Percentiles rank a stretch among this genome's conserved stretches.
These are phyloP conservation scores for Todiramphus saurophagus DNA, from an alignment of 2,113 vertebrate species.

Conservation along the genomic window DNA sequence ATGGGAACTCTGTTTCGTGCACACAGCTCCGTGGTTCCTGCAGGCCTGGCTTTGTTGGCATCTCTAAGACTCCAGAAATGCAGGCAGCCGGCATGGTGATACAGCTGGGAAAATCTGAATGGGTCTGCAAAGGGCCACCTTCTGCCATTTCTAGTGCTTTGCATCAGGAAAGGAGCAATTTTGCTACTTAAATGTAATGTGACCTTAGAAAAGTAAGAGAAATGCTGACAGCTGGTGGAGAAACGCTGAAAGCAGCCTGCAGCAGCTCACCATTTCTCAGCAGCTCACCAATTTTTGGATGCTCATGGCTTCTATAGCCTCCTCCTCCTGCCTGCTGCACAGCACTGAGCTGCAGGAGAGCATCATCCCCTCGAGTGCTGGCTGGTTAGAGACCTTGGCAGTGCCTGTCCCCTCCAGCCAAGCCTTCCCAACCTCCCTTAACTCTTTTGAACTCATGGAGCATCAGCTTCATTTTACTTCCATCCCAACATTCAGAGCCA, in stretches of 20 bases:
- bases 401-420: background rate
- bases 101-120: background rate
- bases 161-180: background rate
- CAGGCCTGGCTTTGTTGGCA: background rate
- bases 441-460: background rate
- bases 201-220: background rate
- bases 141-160: background rate
- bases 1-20: background rate
- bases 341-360: background rate
- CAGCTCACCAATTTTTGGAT: background rate
- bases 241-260: background rate
- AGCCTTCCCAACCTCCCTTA: background rate
- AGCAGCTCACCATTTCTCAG: background rate
- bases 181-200: background rate
- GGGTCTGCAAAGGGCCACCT: background rate
- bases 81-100: background rate
- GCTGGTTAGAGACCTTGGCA: background rate
- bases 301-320: background rate
- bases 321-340: background rate
- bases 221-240: background rate
- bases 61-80: background rate
- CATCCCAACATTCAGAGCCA: background rate
- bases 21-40: background rate
- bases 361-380: background rate
- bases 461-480: background rate